Percentiles rank a stretch among this genome's conserved stretches.
phyloP scores from a whole-genome alignment of 2,888 invertebrate species.

The Cataglyphis albicans region DNA sequence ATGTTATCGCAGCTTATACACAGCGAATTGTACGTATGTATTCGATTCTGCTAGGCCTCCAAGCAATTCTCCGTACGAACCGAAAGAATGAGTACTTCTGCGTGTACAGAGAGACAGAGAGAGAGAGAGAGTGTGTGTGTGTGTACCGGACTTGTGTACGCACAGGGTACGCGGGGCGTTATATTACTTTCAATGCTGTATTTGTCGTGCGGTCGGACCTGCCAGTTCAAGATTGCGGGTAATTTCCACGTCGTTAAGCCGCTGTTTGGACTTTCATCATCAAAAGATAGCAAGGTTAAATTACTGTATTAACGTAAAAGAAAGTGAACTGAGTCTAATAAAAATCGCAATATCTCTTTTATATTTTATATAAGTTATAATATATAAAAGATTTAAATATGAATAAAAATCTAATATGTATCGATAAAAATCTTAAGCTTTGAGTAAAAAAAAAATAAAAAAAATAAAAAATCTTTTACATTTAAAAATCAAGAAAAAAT shows the following conservation, averaged over 20 bases:
- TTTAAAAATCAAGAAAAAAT: not conserved
- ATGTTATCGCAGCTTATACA: slow-evolving; percentile 61
- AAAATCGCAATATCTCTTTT: not conserved
- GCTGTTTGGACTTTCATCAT: slow-evolving; percentile 42
- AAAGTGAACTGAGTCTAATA: not conserved
- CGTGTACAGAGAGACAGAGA: slow-evolving; percentile 50
- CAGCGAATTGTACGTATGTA: slow-evolving; percentile 26
- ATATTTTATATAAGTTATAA: not conserved
- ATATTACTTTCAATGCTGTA: slow-evolving; percentile 74
- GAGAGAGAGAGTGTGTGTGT: too few species aligned
- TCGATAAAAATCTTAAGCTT: not conserved
- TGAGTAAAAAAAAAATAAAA: not conserved
- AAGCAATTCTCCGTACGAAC: slow-evolving; percentile 56
- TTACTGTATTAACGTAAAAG: not conserved
- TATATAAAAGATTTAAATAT: not conserved
- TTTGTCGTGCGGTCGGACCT: slow-evolving; percentile 66
- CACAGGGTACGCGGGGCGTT: slow-evolving; percentile 74
- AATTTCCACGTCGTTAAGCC: slow-evolving; percentile 59
- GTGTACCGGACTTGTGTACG: slow-evolving; percentile 47
- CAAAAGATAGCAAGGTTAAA: slow-evolving; percentile 7
- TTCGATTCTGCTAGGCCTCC: slow-evolving; percentile 53
- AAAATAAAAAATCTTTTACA: not conserved
- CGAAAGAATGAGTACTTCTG: slow-evolving; percentile 55
- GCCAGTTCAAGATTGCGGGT: slow-evolving; percentile 55
- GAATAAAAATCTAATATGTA: not conserved